Base-by-base conservation (phyloP, 2,888 invertebrate species). In the Octonoba sinensis region DNA sequence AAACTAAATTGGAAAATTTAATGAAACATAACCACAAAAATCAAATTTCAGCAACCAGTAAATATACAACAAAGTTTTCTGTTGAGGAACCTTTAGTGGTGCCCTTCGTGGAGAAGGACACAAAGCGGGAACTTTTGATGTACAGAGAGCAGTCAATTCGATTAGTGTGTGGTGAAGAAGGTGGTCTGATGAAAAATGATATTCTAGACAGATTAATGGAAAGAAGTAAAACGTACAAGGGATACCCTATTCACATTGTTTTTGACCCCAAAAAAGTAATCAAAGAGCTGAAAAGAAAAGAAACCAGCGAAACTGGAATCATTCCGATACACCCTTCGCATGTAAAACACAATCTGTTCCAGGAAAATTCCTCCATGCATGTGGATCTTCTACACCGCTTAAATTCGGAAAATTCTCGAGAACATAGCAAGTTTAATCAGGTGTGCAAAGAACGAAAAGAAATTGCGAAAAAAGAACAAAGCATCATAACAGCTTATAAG, bases 241-340 rank as follows among this genome's bases (percentile, higher is more conserved):
- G 73, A 16, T 27, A 73, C 16, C 64, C 73, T 16, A n/a, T 73
- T 4, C 54, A 65, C 20, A 22, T 73, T 1, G 22, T 73, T 18
- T 65, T 65, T 15, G 46, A 73, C 6, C 73, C 73, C 1, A 36
- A 15, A 44, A 73, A 44, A 24, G 44, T 22, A 1, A 44, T 46
- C 6, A 54, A 54, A 13, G n/a, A 16, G n/a, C 64, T 64, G 8
- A 64, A 16, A 18, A n/a, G 11, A 16, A 46, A 65, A 54, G 46
- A 27, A 44, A n/a, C 16, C 18, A 20, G 1, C 0, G 12, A 11
- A 27, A 16, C 16, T 27, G 16, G 12, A 4, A 11, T 36, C 11
- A 24, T 62, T 15, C 62, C 44, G 3, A 47, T 54, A 8, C 72
- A 54, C 11, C 47, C 71, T 3, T 60, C 71, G 0, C 18, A 18